Conservation (phyloP, 2,113 vertebrate species). For the Mungos mungo region DNA sequence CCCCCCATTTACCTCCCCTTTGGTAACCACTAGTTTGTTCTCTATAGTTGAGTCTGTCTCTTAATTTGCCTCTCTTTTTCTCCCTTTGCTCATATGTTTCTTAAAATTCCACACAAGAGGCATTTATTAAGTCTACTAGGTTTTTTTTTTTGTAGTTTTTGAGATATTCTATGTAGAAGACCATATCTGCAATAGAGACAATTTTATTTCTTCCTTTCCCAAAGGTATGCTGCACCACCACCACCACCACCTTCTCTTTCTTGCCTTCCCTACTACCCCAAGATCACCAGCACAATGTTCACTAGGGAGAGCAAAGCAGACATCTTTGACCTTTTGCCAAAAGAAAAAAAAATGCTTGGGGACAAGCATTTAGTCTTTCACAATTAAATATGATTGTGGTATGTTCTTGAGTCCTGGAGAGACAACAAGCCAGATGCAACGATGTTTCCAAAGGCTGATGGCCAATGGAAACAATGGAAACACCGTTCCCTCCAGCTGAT, state of each 20-base stretch:
- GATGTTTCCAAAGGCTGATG: too few relatives aligned
- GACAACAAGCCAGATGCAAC: too few relatives aligned
- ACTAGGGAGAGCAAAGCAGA: not conserved
- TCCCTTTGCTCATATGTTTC: not conserved
- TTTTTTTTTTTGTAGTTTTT: not conserved
- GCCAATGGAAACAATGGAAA: too few relatives aligned
- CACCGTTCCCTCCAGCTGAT: too few relatives aligned
- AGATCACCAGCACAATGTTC: not conserved
- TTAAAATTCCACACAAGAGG: not conserved
- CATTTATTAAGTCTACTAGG: not conserved
- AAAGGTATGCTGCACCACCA: not conserved
- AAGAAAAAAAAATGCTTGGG: not conserved
- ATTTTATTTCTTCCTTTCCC: not conserved
- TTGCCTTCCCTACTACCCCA: not conserved
- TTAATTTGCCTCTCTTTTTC: not conserved
- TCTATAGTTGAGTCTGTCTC: not conserved
- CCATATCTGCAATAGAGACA: not conserved
- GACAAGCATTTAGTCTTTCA: not conserved
- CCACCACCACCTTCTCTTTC: not conserved
- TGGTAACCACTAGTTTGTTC: not conserved
- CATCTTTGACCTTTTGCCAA: not conserved
- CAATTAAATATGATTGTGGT: not conserved
- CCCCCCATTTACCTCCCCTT: not conserved
- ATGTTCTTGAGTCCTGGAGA: too few relatives aligned
- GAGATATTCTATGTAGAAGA: not conserved